Evolutionary conservation across 2,113 vertebrate genomes (phyloP).

Genomic region (Psilopogon haemacephalus): DNA sequence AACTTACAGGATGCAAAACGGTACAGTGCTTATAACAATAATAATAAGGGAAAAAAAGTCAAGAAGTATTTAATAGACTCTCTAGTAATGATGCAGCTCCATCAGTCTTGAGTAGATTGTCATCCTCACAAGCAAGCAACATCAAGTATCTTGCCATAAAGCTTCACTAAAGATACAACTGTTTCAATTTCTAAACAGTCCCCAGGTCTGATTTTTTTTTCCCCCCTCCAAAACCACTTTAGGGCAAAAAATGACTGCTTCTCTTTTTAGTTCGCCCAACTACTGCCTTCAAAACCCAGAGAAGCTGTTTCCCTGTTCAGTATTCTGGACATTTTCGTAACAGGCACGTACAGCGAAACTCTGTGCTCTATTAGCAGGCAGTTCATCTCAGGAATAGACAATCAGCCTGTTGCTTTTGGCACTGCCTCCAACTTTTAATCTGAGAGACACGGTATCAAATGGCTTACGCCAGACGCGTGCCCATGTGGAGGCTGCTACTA

Average conservation of each 20-base stretch:
- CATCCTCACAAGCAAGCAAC: not conserved
- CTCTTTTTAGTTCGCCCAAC: not conserved
- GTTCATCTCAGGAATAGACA: not conserved
- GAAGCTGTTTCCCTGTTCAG: not conserved
- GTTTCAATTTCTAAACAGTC: not conserved
- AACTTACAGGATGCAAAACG: not conserved
- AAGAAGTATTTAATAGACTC: not conserved
- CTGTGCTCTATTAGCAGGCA: not conserved
- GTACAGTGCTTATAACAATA: not conserved
- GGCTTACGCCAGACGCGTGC: not conserved
- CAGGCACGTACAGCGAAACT: accelerated
- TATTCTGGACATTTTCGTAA: not conserved
- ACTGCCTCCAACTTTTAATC: not conserved
- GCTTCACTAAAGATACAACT: not conserved
- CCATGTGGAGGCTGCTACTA: not conserved
- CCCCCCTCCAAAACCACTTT: too few species aligned
- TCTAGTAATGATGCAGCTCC: not conserved
- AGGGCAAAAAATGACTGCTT: not conserved
- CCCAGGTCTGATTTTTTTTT: not conserved
- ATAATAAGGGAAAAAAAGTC: not conserved
- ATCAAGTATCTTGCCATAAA: not conserved
- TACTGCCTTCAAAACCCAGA: not conserved
- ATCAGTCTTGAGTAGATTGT: not conserved
- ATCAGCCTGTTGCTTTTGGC: not conserved
- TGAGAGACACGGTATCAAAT: not conserved